Evolutionary conservation across 35 echinoderm and acorn worm genomes (phyloP).

Genomic region (Hemicentrotus pulcherrimus): DNA sequence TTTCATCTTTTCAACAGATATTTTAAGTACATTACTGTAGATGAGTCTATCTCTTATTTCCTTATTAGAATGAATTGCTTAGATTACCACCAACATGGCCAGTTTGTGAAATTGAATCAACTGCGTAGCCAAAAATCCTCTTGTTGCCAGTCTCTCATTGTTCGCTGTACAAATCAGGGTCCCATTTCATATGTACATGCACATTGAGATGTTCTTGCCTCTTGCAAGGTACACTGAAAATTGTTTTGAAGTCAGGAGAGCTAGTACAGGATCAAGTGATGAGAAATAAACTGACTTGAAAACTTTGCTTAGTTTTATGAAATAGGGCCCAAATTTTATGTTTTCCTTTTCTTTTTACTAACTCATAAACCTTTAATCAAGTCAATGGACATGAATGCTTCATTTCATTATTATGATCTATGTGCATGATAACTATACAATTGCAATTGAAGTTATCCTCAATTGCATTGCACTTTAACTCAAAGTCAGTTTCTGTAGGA

Average conservation of each 20-base stretch:
- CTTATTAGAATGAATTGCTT: background rate
- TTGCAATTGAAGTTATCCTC: background rate
- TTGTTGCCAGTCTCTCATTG: background rate
- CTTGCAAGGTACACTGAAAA: background rate
- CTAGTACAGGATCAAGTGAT: background rate
- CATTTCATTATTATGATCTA: background rate
- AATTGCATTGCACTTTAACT: background rate
- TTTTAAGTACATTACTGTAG: too few species aligned
- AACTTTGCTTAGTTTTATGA: background rate
- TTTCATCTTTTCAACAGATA: too few species aligned
- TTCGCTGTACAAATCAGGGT: background rate
- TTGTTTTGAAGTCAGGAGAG: background rate
- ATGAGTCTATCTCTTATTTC: too few species aligned
- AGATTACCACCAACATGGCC: background rate
- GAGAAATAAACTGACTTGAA: background rate
- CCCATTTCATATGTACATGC: background rate
- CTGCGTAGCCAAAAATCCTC: background rate
- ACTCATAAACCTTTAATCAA: too few species aligned
- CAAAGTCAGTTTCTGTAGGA: background rate
- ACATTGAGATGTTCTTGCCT: background rate
- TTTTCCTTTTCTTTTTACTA: background rate
- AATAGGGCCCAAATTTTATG: background rate
- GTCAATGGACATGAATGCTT: too few species aligned
- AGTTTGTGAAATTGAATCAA: background rate
- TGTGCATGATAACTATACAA: background rate